These are phyloP conservation scores for Drosophila differens DNA, from an alignment of 2,888 invertebrate genomes.

Conservation along the genomic window DNA sequence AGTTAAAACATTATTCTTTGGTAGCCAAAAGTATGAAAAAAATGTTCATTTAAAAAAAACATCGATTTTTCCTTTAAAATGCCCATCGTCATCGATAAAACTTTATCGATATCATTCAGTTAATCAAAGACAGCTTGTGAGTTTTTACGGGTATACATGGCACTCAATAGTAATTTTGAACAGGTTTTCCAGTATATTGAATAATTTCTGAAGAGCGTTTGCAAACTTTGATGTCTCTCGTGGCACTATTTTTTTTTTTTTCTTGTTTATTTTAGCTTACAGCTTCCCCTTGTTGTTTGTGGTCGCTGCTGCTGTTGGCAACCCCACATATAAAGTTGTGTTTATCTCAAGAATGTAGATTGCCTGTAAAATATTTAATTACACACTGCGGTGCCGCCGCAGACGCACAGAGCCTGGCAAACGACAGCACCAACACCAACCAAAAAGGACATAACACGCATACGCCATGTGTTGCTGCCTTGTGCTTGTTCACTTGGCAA, in stretches of 20 bases:
- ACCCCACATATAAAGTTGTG: constrained; percentile 64
- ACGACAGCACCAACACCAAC: constrained; percentile 29
- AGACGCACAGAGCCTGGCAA: constrained; percentile 34
- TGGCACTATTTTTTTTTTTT: constrained; percentile 6
- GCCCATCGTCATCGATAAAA: not conserved
- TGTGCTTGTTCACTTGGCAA: constrained; percentile 74
- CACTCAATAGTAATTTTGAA: not conserved
- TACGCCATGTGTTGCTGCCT: constrained; percentile 54
- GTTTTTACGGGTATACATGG: not conserved
- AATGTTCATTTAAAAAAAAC: not conserved
- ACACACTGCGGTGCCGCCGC: constrained; percentile 66
- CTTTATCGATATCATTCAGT: not conserved
- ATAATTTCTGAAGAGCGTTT: constrained; percentile 23
- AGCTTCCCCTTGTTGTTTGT: constrained; percentile 37
- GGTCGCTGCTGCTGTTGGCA: constrained; percentile 24
- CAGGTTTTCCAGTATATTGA: not conserved
- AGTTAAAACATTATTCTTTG: not conserved
- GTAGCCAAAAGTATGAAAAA: not conserved
- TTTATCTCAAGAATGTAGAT: constrained; percentile 82
- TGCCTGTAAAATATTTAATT: constrained; percentile 83
- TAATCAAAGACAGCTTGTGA: not conserved
- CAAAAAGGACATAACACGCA: constrained; percentile 46
- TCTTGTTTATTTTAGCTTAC: constrained; percentile 39
- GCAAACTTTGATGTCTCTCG: constrained; percentile 26
- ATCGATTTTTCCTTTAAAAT: not conserved